Evolutionary conservation across 2,113 vertebrate species (phyloP).

Genomic region (Aix galericulata): DNA sequence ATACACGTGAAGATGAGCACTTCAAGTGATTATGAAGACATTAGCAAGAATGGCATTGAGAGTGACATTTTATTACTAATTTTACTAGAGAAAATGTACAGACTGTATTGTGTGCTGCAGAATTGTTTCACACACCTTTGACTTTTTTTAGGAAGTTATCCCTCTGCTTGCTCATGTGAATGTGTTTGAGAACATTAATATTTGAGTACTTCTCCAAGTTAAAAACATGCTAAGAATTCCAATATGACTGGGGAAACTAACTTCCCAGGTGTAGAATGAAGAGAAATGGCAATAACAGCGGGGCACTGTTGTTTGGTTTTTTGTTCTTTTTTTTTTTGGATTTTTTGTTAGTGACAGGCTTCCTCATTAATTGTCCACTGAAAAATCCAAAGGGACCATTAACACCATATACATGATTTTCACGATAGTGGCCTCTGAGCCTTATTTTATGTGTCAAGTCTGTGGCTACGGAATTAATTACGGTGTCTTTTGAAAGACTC

Average conservation of each 20-base stretch:
- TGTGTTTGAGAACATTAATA: not conserved
- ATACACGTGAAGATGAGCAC: rapidly evolving
- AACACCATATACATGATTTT: not conserved
- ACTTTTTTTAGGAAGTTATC: not conserved
- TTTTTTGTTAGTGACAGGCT: not conserved
- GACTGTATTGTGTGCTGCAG: not conserved
- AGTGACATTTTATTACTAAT: not conserved
- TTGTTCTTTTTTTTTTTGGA: not conserved
- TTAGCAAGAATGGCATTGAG: not conserved
- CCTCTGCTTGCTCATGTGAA: not conserved
- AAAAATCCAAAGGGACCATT: not conserved
- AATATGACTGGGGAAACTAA: not conserved
- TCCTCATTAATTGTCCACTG: not conserved
- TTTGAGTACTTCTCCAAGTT: not conserved
- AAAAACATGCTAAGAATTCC: not conserved
- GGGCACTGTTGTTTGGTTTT: not conserved
- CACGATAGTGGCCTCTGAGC: not conserved
- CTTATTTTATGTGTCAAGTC: not conserved
- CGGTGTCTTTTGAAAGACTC: not conserved
- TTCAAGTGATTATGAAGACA: not conserved
- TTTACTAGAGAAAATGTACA: not conserved
- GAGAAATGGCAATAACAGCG: not conserved
- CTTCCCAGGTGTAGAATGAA: not conserved
- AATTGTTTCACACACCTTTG: not conserved
- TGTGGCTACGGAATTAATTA: not conserved